Conservation (phyloP, 2,113 vertebrate species). For the Pyxicephalus adspersus region DNA sequence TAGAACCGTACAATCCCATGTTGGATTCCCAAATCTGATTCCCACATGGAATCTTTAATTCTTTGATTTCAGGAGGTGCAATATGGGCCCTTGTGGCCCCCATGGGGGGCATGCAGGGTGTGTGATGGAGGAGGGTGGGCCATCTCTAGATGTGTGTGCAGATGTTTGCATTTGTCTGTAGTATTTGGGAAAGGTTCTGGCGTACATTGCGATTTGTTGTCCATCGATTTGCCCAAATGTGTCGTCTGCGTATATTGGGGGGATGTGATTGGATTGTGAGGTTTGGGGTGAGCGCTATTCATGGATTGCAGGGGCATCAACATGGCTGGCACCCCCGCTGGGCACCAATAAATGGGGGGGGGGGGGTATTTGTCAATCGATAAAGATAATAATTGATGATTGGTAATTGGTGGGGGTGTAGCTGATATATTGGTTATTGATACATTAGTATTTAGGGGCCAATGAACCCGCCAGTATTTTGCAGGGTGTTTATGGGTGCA, state of each 20-base stretch:
- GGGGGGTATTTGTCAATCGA: slow-evolving; percentile 28
- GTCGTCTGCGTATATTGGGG: slow-evolving; percentile 49
- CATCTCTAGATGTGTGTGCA: slow-evolving; percentile 14
- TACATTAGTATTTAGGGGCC: slow-evolving; percentile 33
- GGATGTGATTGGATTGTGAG: slow-evolving; percentile 40
- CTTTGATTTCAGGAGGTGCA: neutral
- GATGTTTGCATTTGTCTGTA: slow-evolving; percentile 14
- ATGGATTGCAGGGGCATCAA: slow-evolving; percentile 52
- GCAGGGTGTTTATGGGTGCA: neutral
- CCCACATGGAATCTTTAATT: neutral
- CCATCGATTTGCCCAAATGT: slow-evolving; percentile 36
- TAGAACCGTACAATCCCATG: neutral
- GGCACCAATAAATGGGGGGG: slow-evolving; percentile 26
- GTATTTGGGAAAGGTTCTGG: neutral
- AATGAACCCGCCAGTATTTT: slow-evolving; percentile 10
- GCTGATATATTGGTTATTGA: slow-evolving; percentile 25
- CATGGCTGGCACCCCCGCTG: slow-evolving; percentile 32
- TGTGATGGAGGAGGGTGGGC: slow-evolving; percentile 27
- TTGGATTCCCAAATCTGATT: neutral
- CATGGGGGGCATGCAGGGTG: slow-evolving; percentile 34
- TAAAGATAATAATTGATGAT: slow-evolving; percentile 27
- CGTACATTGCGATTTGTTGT: neutral
- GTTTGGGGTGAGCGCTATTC: slow-evolving; percentile 45
- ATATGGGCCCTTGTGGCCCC: slow-evolving; percentile 11
- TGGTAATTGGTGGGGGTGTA: slow-evolving; percentile 31